Evolutionary conservation across 2,113 vertebrate genomes (phyloP).

Genomic region (Ia io): DNA sequence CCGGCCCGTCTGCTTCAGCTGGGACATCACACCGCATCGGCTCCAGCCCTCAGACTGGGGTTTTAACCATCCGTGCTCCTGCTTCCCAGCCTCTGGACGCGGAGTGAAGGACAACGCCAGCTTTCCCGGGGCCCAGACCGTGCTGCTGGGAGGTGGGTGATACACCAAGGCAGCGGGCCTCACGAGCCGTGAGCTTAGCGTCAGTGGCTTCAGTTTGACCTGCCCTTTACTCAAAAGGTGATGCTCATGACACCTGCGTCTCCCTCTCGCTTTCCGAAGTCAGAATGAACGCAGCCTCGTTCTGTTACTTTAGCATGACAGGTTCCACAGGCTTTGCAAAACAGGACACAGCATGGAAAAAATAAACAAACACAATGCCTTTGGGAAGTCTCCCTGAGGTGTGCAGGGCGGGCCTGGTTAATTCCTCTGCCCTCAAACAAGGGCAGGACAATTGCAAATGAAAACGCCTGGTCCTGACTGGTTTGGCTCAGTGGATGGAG

Average conservation of each 20-base stretch:
- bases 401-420: not conserved
- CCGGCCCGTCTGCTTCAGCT: not conserved
- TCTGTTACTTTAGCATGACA: not conserved
- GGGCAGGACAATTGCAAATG: not conserved
- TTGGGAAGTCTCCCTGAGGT: not conserved
- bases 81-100: not conserved
- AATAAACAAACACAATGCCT: not conserved
- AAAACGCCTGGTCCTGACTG: not conserved
- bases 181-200: fast-evolving
- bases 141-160: not conserved
- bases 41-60: not conserved
- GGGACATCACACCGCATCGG: not conserved
- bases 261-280: not conserved
- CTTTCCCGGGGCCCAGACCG: not conserved
- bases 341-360: not conserved
- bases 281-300: not conserved
- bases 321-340: not conserved
- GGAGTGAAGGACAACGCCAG: not conserved
- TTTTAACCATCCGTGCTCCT: not conserved
- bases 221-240: not conserved
- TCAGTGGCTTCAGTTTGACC: no score
- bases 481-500: no score
- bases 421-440: not conserved
- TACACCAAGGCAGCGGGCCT: not conserved
- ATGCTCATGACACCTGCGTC: fast-evolving